Base-by-base conservation (phyloP, 2,113 vertebrate genomes). In the Ondatra zibethicus region DNA sequence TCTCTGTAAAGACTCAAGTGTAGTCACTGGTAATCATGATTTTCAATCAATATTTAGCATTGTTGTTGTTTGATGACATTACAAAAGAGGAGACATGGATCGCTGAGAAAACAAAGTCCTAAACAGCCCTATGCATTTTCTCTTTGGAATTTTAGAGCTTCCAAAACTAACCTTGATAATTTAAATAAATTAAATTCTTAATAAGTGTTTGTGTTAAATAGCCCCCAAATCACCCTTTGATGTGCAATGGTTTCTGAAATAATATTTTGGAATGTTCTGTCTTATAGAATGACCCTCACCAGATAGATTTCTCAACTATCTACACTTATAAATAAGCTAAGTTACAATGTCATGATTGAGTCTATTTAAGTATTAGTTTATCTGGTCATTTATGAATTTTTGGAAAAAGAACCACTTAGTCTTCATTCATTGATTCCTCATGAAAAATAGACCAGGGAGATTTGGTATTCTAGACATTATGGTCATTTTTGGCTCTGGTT, bases 301-400 rank as follows among this genome's bases (percentile, higher is more conserved):
- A 3, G 25, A 14, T 47, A 31, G 63, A 4, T 76, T 70, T 21
- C 39, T 21, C 39, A 10, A n/a, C 50, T 0, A 17, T 1, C 4
- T 0, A 36, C 8, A 9, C 42, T 81, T 50, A 4, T 27, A 45
- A 16, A n/a, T 50, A 7, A 0, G 4, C 36, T 65, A 33, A 33
- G 1, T 11, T 47, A 2, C 0, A 31, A 14, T 63, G 31, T 0
- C 2, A 27, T 72, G 88, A 31, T n/a, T n/a, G 25, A 55, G 23
- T 63, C 21, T 77, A 81, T 84, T 13, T 55, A 73, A 95, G 3
- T 58, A 10, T 63, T 31, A 50, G 0, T 63, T 68, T 58, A 19
- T 61, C 87, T 80, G 33, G 9, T 25, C 10, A 80, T 21, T 72
- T 31, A 8, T 47, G 75, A 58, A 2, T 85, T 72, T 23, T 39